These are phyloP conservation scores for Lasiommata megera DNA, from an alignment of 2,888 invertebrate genomes.

Conservation along the genomic window DNA sequence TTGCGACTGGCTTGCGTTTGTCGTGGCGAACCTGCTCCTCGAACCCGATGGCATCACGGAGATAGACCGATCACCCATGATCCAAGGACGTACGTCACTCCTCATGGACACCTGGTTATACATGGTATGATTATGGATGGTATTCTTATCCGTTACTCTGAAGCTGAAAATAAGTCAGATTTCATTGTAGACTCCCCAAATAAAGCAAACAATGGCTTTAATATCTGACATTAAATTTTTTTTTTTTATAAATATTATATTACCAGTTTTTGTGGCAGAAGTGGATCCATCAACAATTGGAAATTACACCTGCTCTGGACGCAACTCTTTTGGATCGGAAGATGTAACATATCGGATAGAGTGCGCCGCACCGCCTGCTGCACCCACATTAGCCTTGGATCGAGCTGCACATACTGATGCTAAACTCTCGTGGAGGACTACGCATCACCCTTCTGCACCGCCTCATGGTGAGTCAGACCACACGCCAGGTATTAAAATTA, in stretches of 20 bases:
- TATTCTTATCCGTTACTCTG: too few species aligned
- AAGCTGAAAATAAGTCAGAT: too few species aligned
- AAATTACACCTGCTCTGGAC: slow-evolving; percentile 91
- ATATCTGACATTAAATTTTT: neutral
- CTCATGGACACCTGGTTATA: slow-evolving; percentile 86
- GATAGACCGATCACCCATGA: slow-evolving; percentile 87
- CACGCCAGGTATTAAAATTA: too few species aligned
- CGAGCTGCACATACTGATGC: slow-evolving; percentile 86
- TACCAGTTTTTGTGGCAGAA: slow-evolving; percentile 61
- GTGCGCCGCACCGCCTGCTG: slow-evolving; percentile 87
- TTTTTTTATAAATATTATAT: neutral
- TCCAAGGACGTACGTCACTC: slow-evolving; percentile 85
- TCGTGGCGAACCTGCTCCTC: slow-evolving; percentile 88
- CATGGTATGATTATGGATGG: slow-evolving; percentile 83
- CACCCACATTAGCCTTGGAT: slow-evolving; percentile 85
- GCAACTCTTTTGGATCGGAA: slow-evolving; percentile 91
- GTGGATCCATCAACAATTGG: slow-evolving; percentile 87
- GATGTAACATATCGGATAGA: slow-evolving; percentile 90
- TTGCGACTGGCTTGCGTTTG: slow-evolving; percentile 87
- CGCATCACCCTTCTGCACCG: slow-evolving; percentile 82
- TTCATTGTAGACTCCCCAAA: too few species aligned
- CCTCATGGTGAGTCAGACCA: slow-evolving; percentile 55
- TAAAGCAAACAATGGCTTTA: too few species aligned
- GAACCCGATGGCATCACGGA: slow-evolving; percentile 87
- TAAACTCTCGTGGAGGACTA: slow-evolving; percentile 66